Conservation (phyloP, 2,888 invertebrate species). For the Zele albiditarsus region DNA sequence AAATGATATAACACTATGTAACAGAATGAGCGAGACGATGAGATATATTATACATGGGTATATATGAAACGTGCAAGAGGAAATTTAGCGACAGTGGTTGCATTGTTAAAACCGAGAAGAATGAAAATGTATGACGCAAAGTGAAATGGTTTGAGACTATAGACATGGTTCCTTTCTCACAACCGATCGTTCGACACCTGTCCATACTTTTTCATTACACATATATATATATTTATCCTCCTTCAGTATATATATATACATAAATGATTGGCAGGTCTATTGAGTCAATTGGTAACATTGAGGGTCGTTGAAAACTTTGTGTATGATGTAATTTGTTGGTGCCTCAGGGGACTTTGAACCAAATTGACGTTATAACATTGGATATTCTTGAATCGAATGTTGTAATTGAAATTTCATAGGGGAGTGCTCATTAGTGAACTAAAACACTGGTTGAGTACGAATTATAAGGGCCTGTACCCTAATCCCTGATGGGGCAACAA, state of each 20-base stretch:
- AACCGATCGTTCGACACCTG: slow-evolving; percentile 50
- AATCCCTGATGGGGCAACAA: no score
- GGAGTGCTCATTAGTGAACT: no score
- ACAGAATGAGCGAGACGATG: no score
- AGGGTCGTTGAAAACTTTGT: not conserved
- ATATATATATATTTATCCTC: slow-evolving; percentile 28
- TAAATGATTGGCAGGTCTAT: slow-evolving; percentile 32
- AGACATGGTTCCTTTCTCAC: slow-evolving; percentile 37
- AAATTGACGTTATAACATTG: no score
- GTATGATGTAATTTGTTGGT: no score
- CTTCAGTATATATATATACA: slow-evolving; percentile 20
- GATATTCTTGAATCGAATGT: no score
- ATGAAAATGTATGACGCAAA: not conserved
- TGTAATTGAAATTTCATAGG: no score
- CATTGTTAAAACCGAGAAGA: slow-evolving; percentile 21
- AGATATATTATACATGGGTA: not conserved
- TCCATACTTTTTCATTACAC: slow-evolving; percentile 41
- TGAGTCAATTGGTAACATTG: slow-evolving; percentile 29
- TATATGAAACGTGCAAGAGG: not conserved
- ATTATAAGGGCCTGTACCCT: no score
- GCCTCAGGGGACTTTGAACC: no score
- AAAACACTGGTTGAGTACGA: no score
- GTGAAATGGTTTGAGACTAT: not conserved
- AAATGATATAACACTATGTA: not conserved
- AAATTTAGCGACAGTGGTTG: slow-evolving; percentile 1